phyloP scores from a whole-genome alignment of 2,113 vertebrate genomes.

The Oenanthe oenanthe region DNA sequence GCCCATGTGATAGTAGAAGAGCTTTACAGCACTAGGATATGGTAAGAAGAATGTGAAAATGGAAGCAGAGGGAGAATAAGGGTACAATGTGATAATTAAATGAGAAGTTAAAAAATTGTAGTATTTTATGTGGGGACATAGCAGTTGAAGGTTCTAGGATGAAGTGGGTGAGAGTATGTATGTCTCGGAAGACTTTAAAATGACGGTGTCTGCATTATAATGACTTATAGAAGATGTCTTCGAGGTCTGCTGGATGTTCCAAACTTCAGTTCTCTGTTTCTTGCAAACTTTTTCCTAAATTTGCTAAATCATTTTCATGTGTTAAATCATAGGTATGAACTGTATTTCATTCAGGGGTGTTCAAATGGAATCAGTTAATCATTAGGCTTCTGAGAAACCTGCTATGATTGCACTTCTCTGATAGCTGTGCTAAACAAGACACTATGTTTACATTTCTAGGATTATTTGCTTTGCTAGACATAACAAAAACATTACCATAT shows the following conservation, averaged over 20 bases:
- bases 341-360: not conserved
- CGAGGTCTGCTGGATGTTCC: not conserved
- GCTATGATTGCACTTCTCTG: not conserved
- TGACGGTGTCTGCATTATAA: not conserved
- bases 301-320: not conserved
- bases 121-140: not conserved
- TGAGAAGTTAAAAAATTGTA: not conserved
- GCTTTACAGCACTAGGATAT: not conserved
- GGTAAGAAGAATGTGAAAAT: not conserved
- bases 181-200: not conserved
- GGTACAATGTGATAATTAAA: not conserved
- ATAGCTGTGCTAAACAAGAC: not conserved
- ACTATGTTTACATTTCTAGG: not conserved
- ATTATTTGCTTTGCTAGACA: not conserved
- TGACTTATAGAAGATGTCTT: not conserved
- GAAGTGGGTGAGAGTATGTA: not conserved
- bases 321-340: not conserved
- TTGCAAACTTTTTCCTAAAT: not conserved
- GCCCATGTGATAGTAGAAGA: not conserved
- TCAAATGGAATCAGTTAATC: not conserved
- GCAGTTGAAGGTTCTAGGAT: not conserved
- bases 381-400: not conserved
- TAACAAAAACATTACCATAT: not conserved
- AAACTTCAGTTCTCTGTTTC: not conserved
- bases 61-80: not conserved